Conservation (phyloP, 1,140 invertebrate genomes). For the Cydia splendana region DNA sequence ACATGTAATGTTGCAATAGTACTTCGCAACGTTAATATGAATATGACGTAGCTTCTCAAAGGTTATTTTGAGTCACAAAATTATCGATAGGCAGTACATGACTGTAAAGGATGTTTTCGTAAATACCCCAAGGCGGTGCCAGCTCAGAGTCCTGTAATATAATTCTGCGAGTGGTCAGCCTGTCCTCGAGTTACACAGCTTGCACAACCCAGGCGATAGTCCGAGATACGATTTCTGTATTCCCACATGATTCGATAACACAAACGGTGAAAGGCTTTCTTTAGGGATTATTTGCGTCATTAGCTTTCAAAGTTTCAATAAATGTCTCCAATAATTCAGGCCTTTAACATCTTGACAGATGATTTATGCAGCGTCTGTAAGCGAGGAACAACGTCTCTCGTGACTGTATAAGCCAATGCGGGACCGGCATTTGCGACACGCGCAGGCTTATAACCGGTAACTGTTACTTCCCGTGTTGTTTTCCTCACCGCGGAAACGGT, state of each 20-base stretch:
- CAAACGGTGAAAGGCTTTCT: no score
- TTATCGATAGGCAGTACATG: conserved; percentile 20
- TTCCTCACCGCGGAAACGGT: no score
- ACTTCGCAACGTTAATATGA: not conserved
- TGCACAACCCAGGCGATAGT: not conserved
- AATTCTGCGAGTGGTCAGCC: conserved; percentile 42
- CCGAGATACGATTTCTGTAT: not conserved
- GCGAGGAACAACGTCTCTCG: no score
- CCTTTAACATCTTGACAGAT: no score
- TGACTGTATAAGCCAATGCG: no score
- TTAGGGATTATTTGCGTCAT: no score
- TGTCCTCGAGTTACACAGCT: conserved; percentile 62
- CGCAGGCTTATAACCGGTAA: no score
- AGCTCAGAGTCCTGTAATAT: conserved; percentile 42
- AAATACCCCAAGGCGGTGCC: conserved; percentile 36
- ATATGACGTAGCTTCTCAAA: not conserved
- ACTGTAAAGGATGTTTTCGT: conserved; percentile 33
- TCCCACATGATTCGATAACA: not conserved
- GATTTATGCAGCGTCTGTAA: no score
- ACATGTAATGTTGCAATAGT: conserved; percentile 10
- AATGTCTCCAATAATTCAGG: no score
- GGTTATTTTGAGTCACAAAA: not conserved
- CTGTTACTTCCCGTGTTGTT: no score
- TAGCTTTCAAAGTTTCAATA: no score
- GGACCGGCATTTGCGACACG: no score